Evolutionary conservation across 1,140 invertebrate genomes (phyloP), one percentile per base, ranked within the genome.

Genomic region (Cydia amplana): DNA sequence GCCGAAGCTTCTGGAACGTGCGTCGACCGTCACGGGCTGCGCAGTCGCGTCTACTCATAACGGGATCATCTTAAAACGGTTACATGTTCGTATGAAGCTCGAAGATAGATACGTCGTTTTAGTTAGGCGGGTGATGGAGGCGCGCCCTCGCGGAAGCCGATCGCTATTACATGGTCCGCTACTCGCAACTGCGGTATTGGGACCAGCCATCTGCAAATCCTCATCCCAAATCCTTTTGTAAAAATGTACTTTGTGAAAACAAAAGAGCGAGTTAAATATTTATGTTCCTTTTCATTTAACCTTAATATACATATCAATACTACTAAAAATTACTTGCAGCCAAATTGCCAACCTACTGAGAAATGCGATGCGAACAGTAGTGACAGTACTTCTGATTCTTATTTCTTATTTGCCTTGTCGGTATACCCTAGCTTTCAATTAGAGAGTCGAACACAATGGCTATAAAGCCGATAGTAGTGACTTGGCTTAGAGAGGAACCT

Each of bases 131-230:
- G 85, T 84, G 84, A 85, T 85, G 80, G 78, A 63, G 86, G 79
- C 88, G 80, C 87, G 76, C 88, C 87, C 88, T 84, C 83, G 82
- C 87, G 89, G 89, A 91, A 89, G 87, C 85, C 80, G 76, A 51
- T 51, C 75, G 82, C 80, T 79, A 89, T 89, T 90, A 85, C 85
- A 87, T 87, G 85, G 81, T 86, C 76, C 81, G 83, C 81, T 88
- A 81, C 80, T 76, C 80, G 78, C 80, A 77, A 63, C 76, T 40
- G 46, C 74, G 81, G 78, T 83, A 79, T 72, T 77, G 20, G 72
- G 63, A 72, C 79, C 74, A 65, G 75, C 74, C 74, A 73, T 43
- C 25, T 73, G 72, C 49, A 78, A 73, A 70, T 70, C 65, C 65
- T 70, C 28, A 70, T 70, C 65, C 65, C 65, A 70, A 70, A 70